Evolutionary conservation across 2,797 vertebrate species (phyloP).

Genomic region (Pangasius djambal): DNA sequence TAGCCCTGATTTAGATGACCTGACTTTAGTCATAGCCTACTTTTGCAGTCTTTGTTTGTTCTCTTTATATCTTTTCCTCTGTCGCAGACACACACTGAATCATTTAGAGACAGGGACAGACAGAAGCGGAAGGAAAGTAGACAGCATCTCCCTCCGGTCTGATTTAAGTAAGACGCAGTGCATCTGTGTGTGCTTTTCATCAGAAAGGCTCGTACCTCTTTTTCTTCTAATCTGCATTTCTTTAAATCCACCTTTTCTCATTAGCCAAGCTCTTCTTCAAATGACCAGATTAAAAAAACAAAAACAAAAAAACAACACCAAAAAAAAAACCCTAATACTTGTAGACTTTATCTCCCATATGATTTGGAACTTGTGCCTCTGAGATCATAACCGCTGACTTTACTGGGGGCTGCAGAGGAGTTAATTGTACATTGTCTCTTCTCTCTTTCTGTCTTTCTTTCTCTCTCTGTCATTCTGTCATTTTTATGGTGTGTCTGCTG

Average conservation of each 20-base stretch:
- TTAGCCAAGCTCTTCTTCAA: background rate
- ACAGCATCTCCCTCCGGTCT: conserved; percentile 18
- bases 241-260: background rate
- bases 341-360: background rate
- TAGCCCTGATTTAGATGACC: background rate
- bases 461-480: background rate
- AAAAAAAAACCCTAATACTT: no score
- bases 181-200: conserved; percentile 2
- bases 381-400: background rate
- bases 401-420: background rate
- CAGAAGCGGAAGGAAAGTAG: background rate
- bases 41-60: conserved; percentile 1
- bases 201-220: background rate
- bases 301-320: background rate
- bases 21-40: conserved; percentile 18
- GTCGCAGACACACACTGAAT: conserved; percentile 10
- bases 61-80: background rate
- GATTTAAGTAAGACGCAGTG: background rate
- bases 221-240: background rate
- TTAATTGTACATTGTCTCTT: background rate
- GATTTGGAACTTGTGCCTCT: background rate
- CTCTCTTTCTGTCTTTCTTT: background rate
- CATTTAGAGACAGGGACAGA: conserved; percentile 9
- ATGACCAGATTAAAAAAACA: background rate
- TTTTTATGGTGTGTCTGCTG: background rate